phyloP scores from a whole-genome alignment of 2,888 invertebrate genomes.

The Volucella inflata region DNA sequence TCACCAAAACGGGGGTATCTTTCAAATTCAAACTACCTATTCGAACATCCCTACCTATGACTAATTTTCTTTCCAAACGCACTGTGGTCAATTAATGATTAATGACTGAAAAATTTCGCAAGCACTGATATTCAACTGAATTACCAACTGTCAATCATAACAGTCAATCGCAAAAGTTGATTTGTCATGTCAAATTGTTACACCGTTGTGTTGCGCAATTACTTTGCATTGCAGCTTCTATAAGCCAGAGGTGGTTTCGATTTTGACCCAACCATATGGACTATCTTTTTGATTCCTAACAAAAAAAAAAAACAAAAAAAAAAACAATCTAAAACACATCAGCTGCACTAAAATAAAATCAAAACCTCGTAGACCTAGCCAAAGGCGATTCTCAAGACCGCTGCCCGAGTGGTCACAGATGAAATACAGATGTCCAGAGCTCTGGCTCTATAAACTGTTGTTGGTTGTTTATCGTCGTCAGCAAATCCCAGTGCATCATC shows the following conservation, averaged over 20 bases:
- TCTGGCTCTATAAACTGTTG: background rate
- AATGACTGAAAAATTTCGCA: constrained; percentile 11
- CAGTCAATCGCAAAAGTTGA: constrained; percentile 35
- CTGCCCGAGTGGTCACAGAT: constrained; percentile 2
- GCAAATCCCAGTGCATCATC: constrained; percentile 5
- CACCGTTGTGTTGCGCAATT: constrained; percentile 25
- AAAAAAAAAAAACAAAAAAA: background rate
- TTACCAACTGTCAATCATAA: constrained; percentile 52
- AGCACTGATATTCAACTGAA: constrained; percentile 17
- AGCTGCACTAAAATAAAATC: constrained; percentile 4
- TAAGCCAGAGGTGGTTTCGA: background rate
- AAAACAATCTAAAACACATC: background rate
- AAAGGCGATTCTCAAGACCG: constrained; percentile 4
- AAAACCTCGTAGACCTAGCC: background rate
- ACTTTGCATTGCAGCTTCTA: background rate
- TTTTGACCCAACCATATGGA: background rate
- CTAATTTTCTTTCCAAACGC: background rate
- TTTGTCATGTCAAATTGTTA: constrained; percentile 38
- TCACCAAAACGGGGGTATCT: too few relatives aligned
- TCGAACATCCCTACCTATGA: too few relatives aligned
- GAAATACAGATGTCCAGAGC: constrained; percentile 5
- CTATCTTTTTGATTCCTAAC: background rate
- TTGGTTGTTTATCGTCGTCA: too few relatives aligned
- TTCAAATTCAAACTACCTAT: too few relatives aligned
- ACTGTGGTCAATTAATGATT: constrained; percentile 19